Percentiles rank a stretch among this genome's conserved stretches.
These are phyloP conservation scores for Hetaerina americana DNA, from an alignment of 1,140 invertebrate species.

Conservation along the genomic window DNA sequence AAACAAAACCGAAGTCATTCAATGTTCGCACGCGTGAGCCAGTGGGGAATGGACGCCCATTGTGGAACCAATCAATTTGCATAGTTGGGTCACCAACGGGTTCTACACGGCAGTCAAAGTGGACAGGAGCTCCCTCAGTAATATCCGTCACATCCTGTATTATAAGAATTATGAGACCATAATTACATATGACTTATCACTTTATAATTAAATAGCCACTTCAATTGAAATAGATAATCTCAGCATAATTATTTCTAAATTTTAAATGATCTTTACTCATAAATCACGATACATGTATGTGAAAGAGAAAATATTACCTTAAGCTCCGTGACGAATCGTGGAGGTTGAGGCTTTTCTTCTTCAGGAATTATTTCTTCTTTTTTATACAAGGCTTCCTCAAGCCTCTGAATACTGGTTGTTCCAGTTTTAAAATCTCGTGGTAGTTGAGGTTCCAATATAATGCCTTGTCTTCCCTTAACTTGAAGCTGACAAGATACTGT, in stretches of 20 bases:
- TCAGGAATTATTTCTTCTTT: slow-evolving; percentile 65
- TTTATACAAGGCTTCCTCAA: slow-evolving; percentile 80
- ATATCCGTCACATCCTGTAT: slow-evolving; percentile 60
- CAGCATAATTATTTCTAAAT: no score
- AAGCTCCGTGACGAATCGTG: slow-evolving; percentile 70
- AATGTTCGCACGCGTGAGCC: slow-evolving; percentile 80
- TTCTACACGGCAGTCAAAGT: slow-evolving; percentile 84
- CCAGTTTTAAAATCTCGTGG: slow-evolving; percentile 73
- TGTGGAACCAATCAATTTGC: slow-evolving; percentile 89
- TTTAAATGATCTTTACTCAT: no score
- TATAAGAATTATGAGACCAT: neutral
- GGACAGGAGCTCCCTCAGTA: slow-evolving; percentile 71
- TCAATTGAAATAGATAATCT: neutral
- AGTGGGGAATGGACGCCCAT: slow-evolving; percentile 75
- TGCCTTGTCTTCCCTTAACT: slow-evolving; percentile 72
- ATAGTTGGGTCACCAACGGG: slow-evolving; percentile 74
- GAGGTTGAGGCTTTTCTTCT: slow-evolving; percentile 75
- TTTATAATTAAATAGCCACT: neutral
- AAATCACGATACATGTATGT: no score
- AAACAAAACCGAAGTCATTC: slow-evolving; percentile 87
- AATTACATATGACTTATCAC: neutral
- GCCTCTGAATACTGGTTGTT: slow-evolving; percentile 76
- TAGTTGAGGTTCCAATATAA: slow-evolving; percentile 80
- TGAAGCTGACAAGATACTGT: slow-evolving; percentile 72
- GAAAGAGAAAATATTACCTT: slow-evolving; percentile 32